Percentiles rank a stretch among this genome's conserved stretches.
phyloP scores from a whole-genome alignment of 2,797 vertebrate species.

The Halcyon badia region DNA sequence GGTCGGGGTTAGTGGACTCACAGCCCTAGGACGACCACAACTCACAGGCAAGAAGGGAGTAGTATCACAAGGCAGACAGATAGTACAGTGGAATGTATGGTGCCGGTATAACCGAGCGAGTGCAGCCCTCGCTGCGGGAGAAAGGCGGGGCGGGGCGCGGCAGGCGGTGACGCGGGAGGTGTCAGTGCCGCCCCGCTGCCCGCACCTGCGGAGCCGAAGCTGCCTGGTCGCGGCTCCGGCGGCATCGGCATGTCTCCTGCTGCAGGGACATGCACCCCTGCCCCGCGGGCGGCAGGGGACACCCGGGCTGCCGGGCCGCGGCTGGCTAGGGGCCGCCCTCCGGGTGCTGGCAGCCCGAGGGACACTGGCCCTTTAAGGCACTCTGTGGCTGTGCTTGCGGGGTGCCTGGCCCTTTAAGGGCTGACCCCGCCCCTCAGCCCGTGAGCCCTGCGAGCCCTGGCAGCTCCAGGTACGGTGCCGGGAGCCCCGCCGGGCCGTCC shows the following conservation, averaged over 20 bases:
- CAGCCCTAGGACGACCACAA: not conserved
- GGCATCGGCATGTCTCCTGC: not conserved
- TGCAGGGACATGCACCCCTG: not conserved
- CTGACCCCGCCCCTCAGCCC: not conserved
- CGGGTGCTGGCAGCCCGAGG: not conserved
- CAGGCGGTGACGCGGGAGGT: not conserved
- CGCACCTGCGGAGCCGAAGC: not conserved
- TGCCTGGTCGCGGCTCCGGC: not conserved
- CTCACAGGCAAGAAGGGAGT: not conserved
- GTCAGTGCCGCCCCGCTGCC: not conserved
- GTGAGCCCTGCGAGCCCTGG: not conserved
- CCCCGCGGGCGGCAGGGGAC: not conserved
- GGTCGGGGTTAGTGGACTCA: not conserved
- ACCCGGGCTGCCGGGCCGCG: not conserved
- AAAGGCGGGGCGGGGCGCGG: too few relatives aligned
- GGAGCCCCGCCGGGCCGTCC: too few relatives aligned
- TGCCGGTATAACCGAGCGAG: fast-evolving
- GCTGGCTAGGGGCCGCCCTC: not conserved
- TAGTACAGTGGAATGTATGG: not conserved
- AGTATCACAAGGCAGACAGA: not conserved
- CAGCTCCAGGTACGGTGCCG: not conserved
- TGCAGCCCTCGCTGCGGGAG: not conserved
- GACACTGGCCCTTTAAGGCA: not conserved
- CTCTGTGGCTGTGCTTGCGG: not conserved
- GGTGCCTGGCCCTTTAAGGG: conserved; percentile 24